These are phyloP conservation scores for Rutilus rutilus DNA, from an alignment of 2,113 vertebrate species.

Conservation along the genomic window DNA sequence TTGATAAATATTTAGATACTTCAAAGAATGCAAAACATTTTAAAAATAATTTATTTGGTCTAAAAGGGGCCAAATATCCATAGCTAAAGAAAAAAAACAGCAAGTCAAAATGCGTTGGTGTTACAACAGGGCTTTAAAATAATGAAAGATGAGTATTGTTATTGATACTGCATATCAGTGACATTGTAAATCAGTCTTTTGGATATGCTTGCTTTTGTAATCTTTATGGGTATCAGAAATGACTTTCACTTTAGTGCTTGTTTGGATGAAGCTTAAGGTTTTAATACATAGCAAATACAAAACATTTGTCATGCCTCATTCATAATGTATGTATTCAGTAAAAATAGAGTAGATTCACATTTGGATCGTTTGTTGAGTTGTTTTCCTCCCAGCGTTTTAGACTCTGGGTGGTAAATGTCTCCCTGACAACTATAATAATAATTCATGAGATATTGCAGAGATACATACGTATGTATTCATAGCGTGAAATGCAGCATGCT, in stretches of 20 bases:
- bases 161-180: not conserved
- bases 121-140: not conserved
- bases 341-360: conserved; percentile 5
- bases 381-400: conserved; percentile 26
- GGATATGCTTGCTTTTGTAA: not conserved
- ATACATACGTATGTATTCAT: conserved; percentile 17
- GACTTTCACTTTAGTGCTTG: not conserved
- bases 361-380: conserved; percentile 6
- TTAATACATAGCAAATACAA: not conserved
- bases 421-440: conserved; percentile 40
- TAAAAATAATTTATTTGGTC: not conserved
- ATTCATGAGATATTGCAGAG: conserved; percentile 31
- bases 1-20: not conserved
- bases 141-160: not conserved
- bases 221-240: not conserved
- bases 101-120: not conserved
- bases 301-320: conserved; percentile 14
- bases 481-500: conserved; percentile 8
- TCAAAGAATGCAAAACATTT: not conserved
- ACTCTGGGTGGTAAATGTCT: conserved; percentile 31
- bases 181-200: not conserved
- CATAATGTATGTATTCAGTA: conserved; percentile 15
- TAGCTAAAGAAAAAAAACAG: no score
- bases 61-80: not conserved
- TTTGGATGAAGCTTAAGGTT: conserved; percentile 9